Base-by-base conservation (phyloP, 2,888 invertebrate genomes). In the Harpalus rubripes region DNA sequence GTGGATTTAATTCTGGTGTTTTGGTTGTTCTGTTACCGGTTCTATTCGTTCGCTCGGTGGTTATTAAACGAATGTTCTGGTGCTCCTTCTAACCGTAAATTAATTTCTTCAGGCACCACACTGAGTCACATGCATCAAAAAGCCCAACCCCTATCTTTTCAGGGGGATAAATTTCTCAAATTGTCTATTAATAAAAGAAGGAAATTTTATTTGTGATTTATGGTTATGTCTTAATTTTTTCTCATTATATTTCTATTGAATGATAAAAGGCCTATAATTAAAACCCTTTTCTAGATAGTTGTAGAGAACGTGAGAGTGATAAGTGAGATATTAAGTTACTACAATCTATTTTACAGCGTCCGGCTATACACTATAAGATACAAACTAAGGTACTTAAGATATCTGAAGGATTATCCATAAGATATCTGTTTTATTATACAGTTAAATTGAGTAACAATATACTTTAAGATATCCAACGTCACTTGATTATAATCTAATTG, bases 381-480 rank as follows among this genome's bases (percentile, higher is more conserved):
- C 59, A 68, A 68, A 26, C 15, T 32, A 68, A 32, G 39, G 68
- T 32, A 68, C 68, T 68, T 68, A 68, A 68, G 68, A 68, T 68
- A 68, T 68, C 39, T 39, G 12, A 7, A 7, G 68, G 68, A 68
- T 68, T 68, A 68, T 68, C 68, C 68, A 39, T 68, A 68, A 68
- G 68, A 68, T 68, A 39, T 32, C 32, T 15, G 32, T 32, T 68
- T 68, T 68, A 68, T 68, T 68, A 68, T 68, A 26, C 32, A n/a
- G 68, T 68, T 68, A 68, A 68, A 68, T 68, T 68, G 68, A 68
- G 68, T 39, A 68, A 68, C 39, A 68, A 68, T 41, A 68, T 68
- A 68, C 26, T 26, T 10, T 68, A 18, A 22, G 10, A 68, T 26
- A 68, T 68, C 44, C 12, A 15, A 12, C 39, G 68, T 68, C 68